Conservation (phyloP, 2,888 invertebrate species). For the Alloscopus bannaensis region DNA sequence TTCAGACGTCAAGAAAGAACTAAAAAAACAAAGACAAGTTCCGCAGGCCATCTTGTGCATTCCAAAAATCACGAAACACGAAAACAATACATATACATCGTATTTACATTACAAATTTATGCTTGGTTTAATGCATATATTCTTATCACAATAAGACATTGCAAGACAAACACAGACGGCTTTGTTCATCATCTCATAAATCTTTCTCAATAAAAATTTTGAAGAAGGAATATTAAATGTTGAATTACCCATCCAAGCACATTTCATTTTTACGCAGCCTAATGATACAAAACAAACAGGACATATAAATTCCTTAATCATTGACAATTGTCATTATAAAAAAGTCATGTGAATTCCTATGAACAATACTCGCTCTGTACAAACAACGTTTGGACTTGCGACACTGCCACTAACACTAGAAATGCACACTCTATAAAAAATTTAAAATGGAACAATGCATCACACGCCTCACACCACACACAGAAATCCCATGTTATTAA, state of each 20-base stretch:
- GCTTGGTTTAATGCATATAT: too few species aligned
- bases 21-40: background rate
- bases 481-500: too few species aligned
- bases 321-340: too few species aligned
- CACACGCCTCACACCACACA: too few species aligned
- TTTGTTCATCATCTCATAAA: background rate
- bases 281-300: conserved; percentile 67
- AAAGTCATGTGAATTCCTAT: too few species aligned
- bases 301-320: too few species aligned
- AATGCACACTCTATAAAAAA: too few species aligned
- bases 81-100: background rate
- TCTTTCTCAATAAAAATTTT: background rate
- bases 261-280: conserved; percentile 72
- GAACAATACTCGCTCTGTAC: too few species aligned
- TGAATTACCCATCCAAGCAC: conserved; percentile 71
- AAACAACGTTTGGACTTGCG: too few species aligned
- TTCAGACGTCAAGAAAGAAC: background rate
- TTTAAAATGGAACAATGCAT: too few species aligned
- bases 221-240: conserved; percentile 43
- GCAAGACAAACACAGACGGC: background rate
- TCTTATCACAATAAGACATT: background rate
- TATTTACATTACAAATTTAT: background rate
- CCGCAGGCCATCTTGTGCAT: background rate
- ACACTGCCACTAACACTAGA: too few species aligned
- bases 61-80: conserved; percentile 3